These are phyloP conservation scores for Aquatica leii DNA, from an alignment of 2,888 invertebrate species.

Conservation along the genomic window DNA sequence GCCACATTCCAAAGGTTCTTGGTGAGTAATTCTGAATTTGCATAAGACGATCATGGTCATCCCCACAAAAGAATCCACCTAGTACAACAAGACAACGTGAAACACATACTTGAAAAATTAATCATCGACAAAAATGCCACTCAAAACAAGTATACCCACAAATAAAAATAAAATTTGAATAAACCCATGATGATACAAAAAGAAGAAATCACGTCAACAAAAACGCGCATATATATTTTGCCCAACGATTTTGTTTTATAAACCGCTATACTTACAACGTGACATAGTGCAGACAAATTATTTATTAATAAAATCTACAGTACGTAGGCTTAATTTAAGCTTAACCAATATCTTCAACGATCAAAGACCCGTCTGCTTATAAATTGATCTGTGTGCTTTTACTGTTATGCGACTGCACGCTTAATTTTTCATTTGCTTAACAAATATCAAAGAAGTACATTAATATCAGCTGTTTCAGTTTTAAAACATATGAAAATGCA, in stretches of 20 bases:
- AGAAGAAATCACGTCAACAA: conserved; percentile 3
- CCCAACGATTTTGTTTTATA: conserved; percentile 34
- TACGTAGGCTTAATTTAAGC: conserved; percentile 29
- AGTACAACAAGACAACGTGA: conserved; percentile 22
- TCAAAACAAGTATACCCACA: background rate
- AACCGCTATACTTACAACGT: conserved; percentile 42
- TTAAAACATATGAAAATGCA: no score
- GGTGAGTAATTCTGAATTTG: conserved; percentile 35
- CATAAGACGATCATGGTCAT: conserved; percentile 25
- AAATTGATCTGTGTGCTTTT: conserved; percentile 23
- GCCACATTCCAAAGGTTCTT: conserved; percentile 32
- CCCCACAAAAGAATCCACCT: conserved; percentile 31
- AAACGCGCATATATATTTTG: conserved; percentile 10
- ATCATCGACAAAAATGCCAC: conserved; percentile 8
- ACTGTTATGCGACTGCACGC: conserved; percentile 15
- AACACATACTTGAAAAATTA: conserved; percentile 12
- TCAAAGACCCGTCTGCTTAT: conserved; percentile 32
- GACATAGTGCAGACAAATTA: conserved; percentile 41
- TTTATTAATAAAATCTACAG: conserved; percentile 37
- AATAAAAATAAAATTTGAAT: background rate
- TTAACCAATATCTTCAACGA: conserved; percentile 31
- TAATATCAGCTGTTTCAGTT: no score
- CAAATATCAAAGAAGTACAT: no score
- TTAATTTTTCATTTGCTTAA: conserved; percentile 4
- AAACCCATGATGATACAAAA: background rate